phyloP scores from a whole-genome alignment of 37 sponge, comb jelly and placozoan species.

The Cladorhizidae sp. region DNA sequence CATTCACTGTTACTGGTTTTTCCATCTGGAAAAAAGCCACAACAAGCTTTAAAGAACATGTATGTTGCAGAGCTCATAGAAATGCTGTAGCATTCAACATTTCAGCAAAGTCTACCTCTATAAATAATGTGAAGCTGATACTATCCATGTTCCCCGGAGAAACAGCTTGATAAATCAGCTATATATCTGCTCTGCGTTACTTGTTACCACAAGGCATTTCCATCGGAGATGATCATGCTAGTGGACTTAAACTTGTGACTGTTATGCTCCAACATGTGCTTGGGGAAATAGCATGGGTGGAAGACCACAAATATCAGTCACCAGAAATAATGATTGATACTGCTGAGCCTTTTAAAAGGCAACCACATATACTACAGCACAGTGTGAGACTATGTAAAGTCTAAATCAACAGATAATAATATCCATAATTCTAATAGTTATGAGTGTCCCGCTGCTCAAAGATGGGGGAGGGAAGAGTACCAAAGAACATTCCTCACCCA shows the following conservation, averaged over 20 bases:
- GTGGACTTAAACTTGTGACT: slow-evolving; percentile 7
- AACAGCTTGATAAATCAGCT: slow-evolving; percentile 25
- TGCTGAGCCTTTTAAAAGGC: too few species aligned
- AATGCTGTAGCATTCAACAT: slow-evolving; percentile 1
- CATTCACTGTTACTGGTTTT: slow-evolving; percentile 9
- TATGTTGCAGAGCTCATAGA: not conserved
- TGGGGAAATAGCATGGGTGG: slow-evolving; percentile 9
- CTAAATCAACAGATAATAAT: too few species aligned
- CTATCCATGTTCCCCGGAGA: not conserved
- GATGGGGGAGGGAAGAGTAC: too few species aligned
- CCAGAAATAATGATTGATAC: too few species aligned
- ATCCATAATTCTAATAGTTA: too few species aligned
- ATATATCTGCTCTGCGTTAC: slow-evolving; percentile 12
- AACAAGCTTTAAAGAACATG: slow-evolving; percentile 9
- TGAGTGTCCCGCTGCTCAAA: too few species aligned
- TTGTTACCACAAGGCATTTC: slow-evolving; percentile 7
- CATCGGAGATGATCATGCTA: slow-evolving; percentile 24
- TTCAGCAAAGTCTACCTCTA: not conserved
- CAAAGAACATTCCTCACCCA: too few species aligned
- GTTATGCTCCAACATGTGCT: slow-evolving; percentile 15
- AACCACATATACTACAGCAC: too few species aligned
- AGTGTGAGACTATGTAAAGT: too few species aligned
- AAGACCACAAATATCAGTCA: slow-evolving; percentile 12
- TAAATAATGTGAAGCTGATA: not conserved
- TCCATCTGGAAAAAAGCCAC: slow-evolving; percentile 26